These are phyloP conservation scores for Sanderia malayensis DNA, from an alignment of 30 jellyfish, hydroid and myxozoan species.

Conservation along the genomic window DNA sequence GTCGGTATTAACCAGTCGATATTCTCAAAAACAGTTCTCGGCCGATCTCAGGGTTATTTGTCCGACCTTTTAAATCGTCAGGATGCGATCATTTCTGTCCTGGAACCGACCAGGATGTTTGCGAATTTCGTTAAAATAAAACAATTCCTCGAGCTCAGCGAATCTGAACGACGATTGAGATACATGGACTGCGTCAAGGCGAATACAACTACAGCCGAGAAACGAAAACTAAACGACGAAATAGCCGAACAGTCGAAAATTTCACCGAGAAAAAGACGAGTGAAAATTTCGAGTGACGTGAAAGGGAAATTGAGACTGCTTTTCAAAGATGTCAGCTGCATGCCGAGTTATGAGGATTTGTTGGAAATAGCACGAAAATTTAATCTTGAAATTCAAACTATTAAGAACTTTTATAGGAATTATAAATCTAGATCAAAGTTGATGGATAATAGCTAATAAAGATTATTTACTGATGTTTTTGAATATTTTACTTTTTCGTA, in stretches of 20 bases:
- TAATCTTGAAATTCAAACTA: slow-evolving; percentile 39
- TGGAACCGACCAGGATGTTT: slow-evolving; percentile 51
- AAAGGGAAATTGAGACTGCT: slow-evolving; percentile 41
- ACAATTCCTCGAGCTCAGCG: slow-evolving; percentile 53
- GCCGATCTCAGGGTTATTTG: slow-evolving; percentile 87
- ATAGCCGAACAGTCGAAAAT: background rate
- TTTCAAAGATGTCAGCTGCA: slow-evolving; percentile 21
- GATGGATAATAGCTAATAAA: background rate
- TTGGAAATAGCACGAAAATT: slow-evolving; percentile 31
- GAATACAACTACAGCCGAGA: slow-evolving; percentile 1
- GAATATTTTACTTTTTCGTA: no score
- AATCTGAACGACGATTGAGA: slow-evolving; percentile 41
- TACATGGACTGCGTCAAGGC: slow-evolving; percentile 32
- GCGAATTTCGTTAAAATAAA: slow-evolving; percentile 55
- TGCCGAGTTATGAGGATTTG: slow-evolving; percentile 46
- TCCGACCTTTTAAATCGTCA: slow-evolving; percentile 72
- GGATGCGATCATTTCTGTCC: slow-evolving; percentile 30
- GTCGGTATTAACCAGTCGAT: slow-evolving; percentile 82
- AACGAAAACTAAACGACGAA: slow-evolving; percentile 7
- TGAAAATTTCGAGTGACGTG: slow-evolving; percentile 31
- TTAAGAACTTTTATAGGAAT: slow-evolving; percentile 72
- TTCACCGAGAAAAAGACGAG: slow-evolving; percentile 44
- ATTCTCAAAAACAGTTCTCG: slow-evolving; percentile 73
- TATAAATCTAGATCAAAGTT: slow-evolving; percentile 68
- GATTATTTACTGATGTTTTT: no score